Percentiles rank a stretch among this genome's conserved stretches.
These are phyloP conservation scores for Seriola dumerili DNA, from an alignment of 2,113 vertebrate genomes.

Conservation along the genomic window DNA sequence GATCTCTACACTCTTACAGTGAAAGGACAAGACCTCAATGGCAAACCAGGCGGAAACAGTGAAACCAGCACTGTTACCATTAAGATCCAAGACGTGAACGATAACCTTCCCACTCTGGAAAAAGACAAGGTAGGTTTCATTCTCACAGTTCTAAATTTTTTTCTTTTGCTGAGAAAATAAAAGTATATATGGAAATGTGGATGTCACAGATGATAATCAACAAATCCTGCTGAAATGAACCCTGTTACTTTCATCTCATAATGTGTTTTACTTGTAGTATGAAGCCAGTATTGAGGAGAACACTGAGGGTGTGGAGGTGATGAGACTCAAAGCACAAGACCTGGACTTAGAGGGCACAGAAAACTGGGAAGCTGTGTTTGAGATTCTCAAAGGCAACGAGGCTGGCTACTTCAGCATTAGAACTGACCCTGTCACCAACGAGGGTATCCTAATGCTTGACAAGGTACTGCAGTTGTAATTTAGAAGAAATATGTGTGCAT, in stretches of 20 bases:
- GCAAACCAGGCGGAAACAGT: conserved; percentile 79
- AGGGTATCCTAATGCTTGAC: conserved; percentile 89
- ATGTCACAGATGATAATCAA: background rate
- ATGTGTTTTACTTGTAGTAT: conserved; percentile 81
- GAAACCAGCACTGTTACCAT: conserved; percentile 85
- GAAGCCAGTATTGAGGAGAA: conserved; percentile 91
- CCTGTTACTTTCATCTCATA: background rate
- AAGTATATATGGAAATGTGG: background rate
- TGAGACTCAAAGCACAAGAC: conserved; percentile 90
- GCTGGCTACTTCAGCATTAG: conserved; percentile 89
- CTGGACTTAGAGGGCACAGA: conserved; percentile 85
- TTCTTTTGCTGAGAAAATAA: too few species aligned
- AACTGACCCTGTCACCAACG: conserved; percentile 90
- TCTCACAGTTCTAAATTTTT: background rate
- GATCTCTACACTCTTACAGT: conserved; percentile 86
- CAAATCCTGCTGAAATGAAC: background rate
- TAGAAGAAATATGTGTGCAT: background rate
- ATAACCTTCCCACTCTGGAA: conserved; percentile 89
- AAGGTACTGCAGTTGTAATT: conserved; percentile 74
- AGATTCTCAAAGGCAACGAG: conserved; percentile 92
- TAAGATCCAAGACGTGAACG: conserved; percentile 91
- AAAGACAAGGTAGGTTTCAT: conserved; percentile 83
- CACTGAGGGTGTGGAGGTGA: conserved; percentile 85
- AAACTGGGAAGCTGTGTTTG: conserved; percentile 89
- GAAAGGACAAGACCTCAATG: conserved; percentile 88